Evolutionary conservation across 2,113 vertebrate species (phyloP), one percentile per base, ranked within the genome.

Genomic region (Pluvialis apricaria): DNA sequence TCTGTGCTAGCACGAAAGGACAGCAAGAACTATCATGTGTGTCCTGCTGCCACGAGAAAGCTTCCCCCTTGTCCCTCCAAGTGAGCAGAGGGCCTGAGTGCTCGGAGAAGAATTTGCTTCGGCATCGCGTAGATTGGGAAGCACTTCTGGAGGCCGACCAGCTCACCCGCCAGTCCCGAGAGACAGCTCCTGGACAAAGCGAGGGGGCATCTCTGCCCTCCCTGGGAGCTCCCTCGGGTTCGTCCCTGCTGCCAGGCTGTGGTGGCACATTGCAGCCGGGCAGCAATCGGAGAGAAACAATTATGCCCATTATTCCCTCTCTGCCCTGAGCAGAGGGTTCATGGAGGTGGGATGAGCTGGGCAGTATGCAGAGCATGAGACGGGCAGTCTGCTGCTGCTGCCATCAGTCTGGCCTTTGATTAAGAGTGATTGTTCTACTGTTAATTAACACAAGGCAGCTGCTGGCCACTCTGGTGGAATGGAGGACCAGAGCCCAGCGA

Each of bases 401-500:
- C 60, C 66, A 54, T 28, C 36, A 34, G 82, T 31, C 70, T 95
- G 92, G 49, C 62, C 84, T 87, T 78, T 73, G 75, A 97, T 96
- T 93, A 82, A 94, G 57, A 93, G 49, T 20, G 51, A 96, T 82
- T 90, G 51, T 70, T 79, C 82, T 65, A 17, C 40, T 62, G 34
- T 66, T 91, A 90, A 94, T 97, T 95, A 96, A 85, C 87, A 72
- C 31, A 17, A 79, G 84, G 51, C 90, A 57, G 92, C 73, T 89
- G 87, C 31, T 77, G 82, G 91, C 79, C 25, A 42, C 15, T 86
- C 36, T 55, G 54, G 73, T 47, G 66, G 87, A 78, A 75, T 49
- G n/a, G 78, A 72, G 61, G 4, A 89, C 83, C 80, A 60, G 44
- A 82, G 84, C 65, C 66, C 61, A 47, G 52, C 5, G 29, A 54